Evolutionary conservation across 2,888 invertebrate species (phyloP).

Genomic region (Chromoteleia sp.): DNA sequence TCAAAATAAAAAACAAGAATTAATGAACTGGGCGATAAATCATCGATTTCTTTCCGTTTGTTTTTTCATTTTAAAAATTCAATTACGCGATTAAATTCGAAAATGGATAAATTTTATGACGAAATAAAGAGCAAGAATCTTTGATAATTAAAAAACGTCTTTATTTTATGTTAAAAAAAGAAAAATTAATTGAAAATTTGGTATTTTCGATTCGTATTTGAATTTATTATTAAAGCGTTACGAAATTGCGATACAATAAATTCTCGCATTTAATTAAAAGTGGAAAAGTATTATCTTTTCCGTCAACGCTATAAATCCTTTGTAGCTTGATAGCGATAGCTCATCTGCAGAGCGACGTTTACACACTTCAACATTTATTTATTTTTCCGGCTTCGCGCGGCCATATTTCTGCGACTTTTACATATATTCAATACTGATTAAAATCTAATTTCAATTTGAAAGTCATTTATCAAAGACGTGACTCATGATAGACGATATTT

Average conservation of each 20-base stretch:
- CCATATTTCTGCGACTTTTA: slow-evolving; percentile 35
- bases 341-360: slow-evolving; percentile 27
- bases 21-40: no score
- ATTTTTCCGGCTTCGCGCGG: slow-evolving; percentile 26
- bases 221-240: no score
- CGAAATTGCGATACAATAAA: no score
- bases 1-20: not conserved
- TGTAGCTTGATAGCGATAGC: slow-evolving; percentile 27
- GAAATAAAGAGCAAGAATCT: no score
- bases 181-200: no score
- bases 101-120: no score
- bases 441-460: slow-evolving; percentile 51
- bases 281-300: not conserved
- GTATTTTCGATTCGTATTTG: no score
- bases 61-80: no score
- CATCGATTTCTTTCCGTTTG: no score
- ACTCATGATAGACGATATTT: slow-evolving; percentile 18
- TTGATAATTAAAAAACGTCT: no score
- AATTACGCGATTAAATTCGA: no score
- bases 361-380: slow-evolving; percentile 33
- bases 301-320: slow-evolving; percentile 15
- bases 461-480: slow-evolving; percentile 40
- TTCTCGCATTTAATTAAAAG: not conserved
- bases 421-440: slow-evolving; percentile 51
- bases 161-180: no score